Evolutionary conservation across 2,797 vertebrate species (phyloP).

Genomic region (Chrosomus eos): DNA sequence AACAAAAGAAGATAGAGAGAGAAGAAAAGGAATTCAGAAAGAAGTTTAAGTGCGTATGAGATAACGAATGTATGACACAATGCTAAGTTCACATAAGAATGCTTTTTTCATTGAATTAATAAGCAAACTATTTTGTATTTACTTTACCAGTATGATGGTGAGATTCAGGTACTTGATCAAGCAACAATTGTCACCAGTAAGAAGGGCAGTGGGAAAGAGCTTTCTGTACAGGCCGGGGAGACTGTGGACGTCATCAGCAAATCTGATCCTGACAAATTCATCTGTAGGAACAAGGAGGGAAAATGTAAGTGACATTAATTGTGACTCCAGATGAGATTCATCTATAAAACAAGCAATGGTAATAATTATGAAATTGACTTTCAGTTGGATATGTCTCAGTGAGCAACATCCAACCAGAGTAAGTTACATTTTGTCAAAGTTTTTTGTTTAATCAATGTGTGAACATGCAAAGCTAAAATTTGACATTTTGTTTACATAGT

Average conservation of each 20-base stretch:
- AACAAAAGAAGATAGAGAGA: slow-evolving; percentile 87
- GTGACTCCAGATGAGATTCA: slow-evolving; percentile 35
- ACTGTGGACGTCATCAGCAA: slow-evolving; percentile 85
- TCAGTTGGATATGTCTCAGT: slow-evolving; percentile 90
- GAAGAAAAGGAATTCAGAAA: slow-evolving; percentile 94
- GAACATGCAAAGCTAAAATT: neutral
- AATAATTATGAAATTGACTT: slow-evolving; percentile 41
- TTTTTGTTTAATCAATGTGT: neutral
- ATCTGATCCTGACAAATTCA: slow-evolving; percentile 82
- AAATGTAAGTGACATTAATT: slow-evolving; percentile 84
- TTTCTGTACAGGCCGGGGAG: slow-evolving; percentile 86
- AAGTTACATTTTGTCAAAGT: slow-evolving; percentile 70
- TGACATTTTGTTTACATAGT: slow-evolving; percentile 68
- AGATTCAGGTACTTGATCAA: slow-evolving; percentile 86
- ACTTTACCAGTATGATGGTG: slow-evolving; percentile 84
- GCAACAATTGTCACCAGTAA: slow-evolving; percentile 77
- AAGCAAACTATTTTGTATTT: neutral
- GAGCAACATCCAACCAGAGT: slow-evolving; percentile 81
- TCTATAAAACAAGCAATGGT: neutral
- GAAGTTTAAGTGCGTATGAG: slow-evolving; percentile 87
- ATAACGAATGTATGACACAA: neutral
- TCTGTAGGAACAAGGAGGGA: slow-evolving; percentile 91
- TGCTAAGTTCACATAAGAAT: neutral
- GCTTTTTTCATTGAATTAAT: neutral
- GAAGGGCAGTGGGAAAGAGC: slow-evolving; percentile 84